Conservation (phyloP, 1,140 invertebrate species). For the Holcopasites calliopsidis region DNA sequence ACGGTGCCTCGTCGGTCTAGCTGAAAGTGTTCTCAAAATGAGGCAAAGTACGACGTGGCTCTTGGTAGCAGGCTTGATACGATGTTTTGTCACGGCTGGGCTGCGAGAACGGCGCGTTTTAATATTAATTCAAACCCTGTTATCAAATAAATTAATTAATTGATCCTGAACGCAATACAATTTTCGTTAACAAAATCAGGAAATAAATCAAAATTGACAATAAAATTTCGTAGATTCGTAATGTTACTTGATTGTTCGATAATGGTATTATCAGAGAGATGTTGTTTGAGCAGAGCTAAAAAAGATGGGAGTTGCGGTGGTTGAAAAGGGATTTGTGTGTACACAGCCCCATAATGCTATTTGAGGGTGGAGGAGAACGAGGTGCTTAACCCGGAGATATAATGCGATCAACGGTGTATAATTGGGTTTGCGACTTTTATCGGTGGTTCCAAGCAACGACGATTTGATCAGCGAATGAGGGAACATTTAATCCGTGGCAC, state of each 20-base stretch:
- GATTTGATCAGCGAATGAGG: conserved; percentile 3
- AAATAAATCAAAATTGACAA: too few species aligned
- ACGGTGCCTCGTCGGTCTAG: background rate
- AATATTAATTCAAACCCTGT: too few species aligned
- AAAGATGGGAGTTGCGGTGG: background rate
- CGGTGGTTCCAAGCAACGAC: conserved; percentile 11
- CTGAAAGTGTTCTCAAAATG: conserved; percentile 10
- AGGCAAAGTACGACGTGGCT: too few species aligned
- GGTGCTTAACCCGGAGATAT: conserved; percentile 22
- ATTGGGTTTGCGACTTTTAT: conserved; percentile 35
- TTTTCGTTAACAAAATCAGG: too few species aligned
- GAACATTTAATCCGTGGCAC: background rate
- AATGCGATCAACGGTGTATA: conserved; percentile 31
- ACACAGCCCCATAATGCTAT: conserved; percentile 20
- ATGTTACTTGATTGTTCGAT: too few species aligned
- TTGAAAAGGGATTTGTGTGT: background rate
- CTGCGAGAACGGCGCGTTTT: too few species aligned
- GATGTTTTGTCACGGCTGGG: background rate
- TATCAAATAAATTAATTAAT: too few species aligned
- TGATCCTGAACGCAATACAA: too few species aligned
- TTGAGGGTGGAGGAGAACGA: background rate
- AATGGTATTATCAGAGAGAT: background rate
- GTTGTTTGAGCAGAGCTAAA: background rate
- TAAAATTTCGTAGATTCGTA: too few species aligned
- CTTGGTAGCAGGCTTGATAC: background rate